Base-by-base conservation (phyloP, 2,888 invertebrate genomes). In the Eupeodes luniger region DNA sequence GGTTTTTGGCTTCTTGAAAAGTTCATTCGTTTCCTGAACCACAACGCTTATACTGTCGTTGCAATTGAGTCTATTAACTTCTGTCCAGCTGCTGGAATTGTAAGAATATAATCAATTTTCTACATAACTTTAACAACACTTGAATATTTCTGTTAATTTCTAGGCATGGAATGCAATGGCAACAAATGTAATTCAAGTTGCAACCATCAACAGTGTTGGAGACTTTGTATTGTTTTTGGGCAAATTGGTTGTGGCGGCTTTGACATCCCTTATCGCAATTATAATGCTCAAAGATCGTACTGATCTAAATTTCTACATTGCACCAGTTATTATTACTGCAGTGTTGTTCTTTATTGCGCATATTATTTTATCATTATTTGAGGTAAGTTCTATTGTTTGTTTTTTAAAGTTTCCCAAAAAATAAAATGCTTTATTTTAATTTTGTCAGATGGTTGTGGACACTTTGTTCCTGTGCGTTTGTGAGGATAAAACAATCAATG, bases 11-110 rank as follows among this genome's bases (percentile, higher is more conserved):
- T 97, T 91, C 95, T 99, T 90, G 99, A 99, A 92, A 98, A 97
- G 92, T 98, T 98, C 92, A 96, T 99, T 89, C 96, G 97, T 51
- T 98, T 97, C 92, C 95, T 99, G 91, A 98, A 98, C 93, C 98
- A 98, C 92, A 99, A 99, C 93, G 98, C 98, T 0, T 99, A 98
- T 92, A 98, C 98, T 0, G 97, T 98, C 67, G 97, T 98, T 85
- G 98, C 98, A 11, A 98, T 98, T 91, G 97, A 98, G 93, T 97
- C 98, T 75, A 96, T 96, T 83, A 96, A 97, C 92, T 98, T 98
- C 93, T 98, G 98, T 92, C 96, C 97, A 91, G 98, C 98, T 57
- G 98, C 98, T 72, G 96, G 95, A 92, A 97, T 96, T 94, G 98
- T 98, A 94, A 94, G 95, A 94, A 59, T 62, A n/a, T 36, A n/a